Base-by-base conservation (phyloP, 37 sponge, comb jelly and placozoan genomes). In the Eunapius fragilis region DNA sequence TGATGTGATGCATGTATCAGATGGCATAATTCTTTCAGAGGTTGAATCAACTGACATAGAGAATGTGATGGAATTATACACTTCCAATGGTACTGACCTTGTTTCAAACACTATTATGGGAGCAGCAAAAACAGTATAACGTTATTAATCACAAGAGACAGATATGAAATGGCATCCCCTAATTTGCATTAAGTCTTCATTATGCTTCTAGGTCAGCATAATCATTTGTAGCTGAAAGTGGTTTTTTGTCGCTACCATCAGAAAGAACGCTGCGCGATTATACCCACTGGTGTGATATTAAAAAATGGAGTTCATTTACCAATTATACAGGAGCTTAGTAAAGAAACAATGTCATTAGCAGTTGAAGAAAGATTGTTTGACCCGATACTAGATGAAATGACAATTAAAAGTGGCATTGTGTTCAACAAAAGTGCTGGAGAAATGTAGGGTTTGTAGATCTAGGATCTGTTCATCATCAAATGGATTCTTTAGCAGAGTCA, bases 71-170 rank as follows among this genome's bases (percentile, higher is more conserved):
- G 58, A 58, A 58, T 19, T 58, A 17, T 19, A 58, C 58, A 58
- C 58, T 58, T 58, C 58, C 58, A 58, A 58, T 58, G 58, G 14
- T 58, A 58, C 22, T 58, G 22, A 17, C 58, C 22, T 58, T 58
- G 58, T 2, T 2, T 0, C 14, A 2, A 71, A 23, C n/a, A 33
- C 37, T 84, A 68, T 76, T 84, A 33, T 84, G 85, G 85, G 85
- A 84, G 17, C 85, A 84, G 77, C 85, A 84, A 34, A 67, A 36
- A 23, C 34, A 22, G 35, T 84, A 76, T 69, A 84, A 84, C 25
- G 35, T 13, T 25, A 11, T 76, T 24, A 28, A 31, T 9, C 70
- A 33, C 70, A 84, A 76, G 77, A 69, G 85, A 34, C 85, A 84
- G 26, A 84, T n/a, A n/a, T 76, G 83, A 24, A 72, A 25, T 67